Base-by-base conservation (phyloP, 2,113 vertebrate species). In the Pangasianodon hypophthalmus region DNA sequence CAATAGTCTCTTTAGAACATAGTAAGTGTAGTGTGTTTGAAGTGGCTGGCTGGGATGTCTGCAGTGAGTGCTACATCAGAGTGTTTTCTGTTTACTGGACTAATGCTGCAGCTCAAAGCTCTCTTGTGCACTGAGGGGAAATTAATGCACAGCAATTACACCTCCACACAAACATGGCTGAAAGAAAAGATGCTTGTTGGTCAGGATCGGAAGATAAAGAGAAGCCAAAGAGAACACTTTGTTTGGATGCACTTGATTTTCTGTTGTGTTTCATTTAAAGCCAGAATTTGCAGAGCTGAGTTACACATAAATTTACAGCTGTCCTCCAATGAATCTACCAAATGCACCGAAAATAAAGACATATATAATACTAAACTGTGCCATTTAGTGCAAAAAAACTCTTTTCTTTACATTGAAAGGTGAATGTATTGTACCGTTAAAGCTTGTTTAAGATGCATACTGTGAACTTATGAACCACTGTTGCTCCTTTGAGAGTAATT, bases 121-220 rank as follows among this genome's bases (percentile, higher is more conserved):
- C 87, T 90, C 50, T 80, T 87, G 77, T 88, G 79, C 87, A 79
- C 79, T 37, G 21, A 82, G 56, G 46, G 73, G 80, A 83, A 79
- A 88, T 86, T 90, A 88, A 69, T 37, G 56, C 24, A 75, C 56
- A 48, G 77, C 86, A 89, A 88, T 91, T 84, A 92, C 58, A 77
- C 54, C 73, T 32, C 58, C 52, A 81, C 81, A 80, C 62, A 87
- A 87, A 71, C 88, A 83, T 9, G 21, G 71, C 82, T 87, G 37
- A 92, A 71, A 85, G 83, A 71, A 80, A 75, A 82, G 16, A 50
- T 50, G 41, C 60, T 89, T 83, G 64, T 26, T 60, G 83, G 62
- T 62, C 44, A 26, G 46, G 26, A 60, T 85, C 46, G n/a, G 52
- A 64, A 82, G 56, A 50, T 52, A 46, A 79, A 83, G n/a, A 41